Evolutionary conservation across 2,113 vertebrate species (phyloP).

Genomic region (Eidolon helvum): DNA sequence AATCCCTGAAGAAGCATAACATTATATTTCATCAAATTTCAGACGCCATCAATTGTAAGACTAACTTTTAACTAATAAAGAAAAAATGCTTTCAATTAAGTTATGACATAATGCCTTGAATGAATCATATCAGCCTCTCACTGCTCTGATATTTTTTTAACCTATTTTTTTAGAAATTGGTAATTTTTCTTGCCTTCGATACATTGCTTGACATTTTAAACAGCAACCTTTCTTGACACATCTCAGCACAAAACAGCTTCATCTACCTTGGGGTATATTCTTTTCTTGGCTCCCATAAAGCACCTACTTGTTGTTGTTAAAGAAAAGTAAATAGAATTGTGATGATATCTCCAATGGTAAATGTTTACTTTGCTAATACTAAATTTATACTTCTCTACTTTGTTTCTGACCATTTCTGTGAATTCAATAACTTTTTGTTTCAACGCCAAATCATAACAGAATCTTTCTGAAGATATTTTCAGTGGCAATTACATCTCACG

Average conservation of each 20-base stretch:
- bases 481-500: neutral
- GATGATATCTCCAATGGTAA: neutral
- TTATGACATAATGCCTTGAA: constrained; percentile 16
- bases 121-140: neutral
- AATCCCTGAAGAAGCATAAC: neutral
- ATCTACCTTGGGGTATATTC: neutral
- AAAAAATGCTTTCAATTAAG: constrained; percentile 47
- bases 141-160: constrained; percentile 10
- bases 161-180: neutral
- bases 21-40: constrained; percentile 22
- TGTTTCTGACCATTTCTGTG: neutral
- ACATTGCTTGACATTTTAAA: neutral
- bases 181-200: constrained; percentile 5
- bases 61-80: constrained; percentile 20
- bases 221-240: neutral
- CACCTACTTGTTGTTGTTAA: neutral
- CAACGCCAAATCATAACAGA: neutral
- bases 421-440: neutral
- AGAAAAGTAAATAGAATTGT: constrained; percentile 22
- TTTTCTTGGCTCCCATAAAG: neutral
- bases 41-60: neutral
- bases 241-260: neutral
- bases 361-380: neutral
- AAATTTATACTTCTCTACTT: neutral
- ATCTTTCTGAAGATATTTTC: neutral